Base-by-base conservation (phyloP, 2,797 vertebrate genomes). In the Anisognathus igniventris region DNA sequence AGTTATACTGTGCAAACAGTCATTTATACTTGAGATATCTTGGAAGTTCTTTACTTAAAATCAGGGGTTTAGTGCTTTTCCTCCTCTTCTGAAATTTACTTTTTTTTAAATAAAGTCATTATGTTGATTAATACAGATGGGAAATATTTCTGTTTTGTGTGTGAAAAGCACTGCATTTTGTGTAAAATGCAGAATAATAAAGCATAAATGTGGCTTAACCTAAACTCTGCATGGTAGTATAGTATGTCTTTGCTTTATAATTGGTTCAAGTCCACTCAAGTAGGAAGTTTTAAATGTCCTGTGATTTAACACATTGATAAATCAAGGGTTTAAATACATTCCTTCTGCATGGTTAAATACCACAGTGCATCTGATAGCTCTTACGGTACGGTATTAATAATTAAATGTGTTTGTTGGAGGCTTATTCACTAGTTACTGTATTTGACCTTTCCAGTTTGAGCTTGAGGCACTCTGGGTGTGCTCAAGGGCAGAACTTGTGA, bases 331-430 rank as follows among this genome's bases (percentile, higher is more conserved):
- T 45, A 86, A 21, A 57, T 88, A 21, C 22, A 14, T 83, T 58
- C 30, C 2, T 33, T 76, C 8, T 28, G 24, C 47, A 18, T 65
- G 48, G 42, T 84, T 86, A 72, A 86, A 74, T 89, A 37, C 21
- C 51, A 7, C 6, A 4, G 16, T 53, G 12, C 18, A 31, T 48
- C 39, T 45, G 17, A 71, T 56, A 21, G 10, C 21, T 42, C 31
- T 80, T 48, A 42, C 0, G 1, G 16, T 22, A 28, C 0, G 0
- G 25, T 53, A 40, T 53, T 77, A 42, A 39, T 60, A 76, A 37
- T 56, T 56, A 56, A 66, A 88, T 47, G 5, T 1, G 0, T 15
- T 20, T 51, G 4, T 57, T 4, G 1, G 27, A 35, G n/a, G 40
- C 28, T 73, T 1, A 66, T 47, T 33, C 16, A 19, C 45, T 42